phyloP scores from a whole-genome alignment of 2,888 invertebrate genomes.

The Hesperia comma region DNA sequence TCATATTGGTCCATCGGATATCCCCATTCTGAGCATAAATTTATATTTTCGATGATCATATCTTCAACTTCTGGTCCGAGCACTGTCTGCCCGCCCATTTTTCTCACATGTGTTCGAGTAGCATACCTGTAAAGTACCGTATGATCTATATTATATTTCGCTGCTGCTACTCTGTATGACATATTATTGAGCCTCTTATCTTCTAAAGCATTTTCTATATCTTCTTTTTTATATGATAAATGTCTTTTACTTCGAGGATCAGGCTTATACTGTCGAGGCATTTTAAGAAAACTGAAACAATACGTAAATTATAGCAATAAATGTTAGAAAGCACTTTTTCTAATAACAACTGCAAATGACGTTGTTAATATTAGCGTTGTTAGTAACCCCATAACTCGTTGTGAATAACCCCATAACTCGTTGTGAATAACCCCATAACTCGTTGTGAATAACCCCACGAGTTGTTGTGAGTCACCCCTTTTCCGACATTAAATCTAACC shows the following conservation, averaged over 20 bases:
- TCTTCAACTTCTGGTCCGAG: neutral
- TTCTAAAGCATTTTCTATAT: conserved; percentile 4
- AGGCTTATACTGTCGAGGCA: conserved; percentile 4
- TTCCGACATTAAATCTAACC: no score
- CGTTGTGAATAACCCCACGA: no score
- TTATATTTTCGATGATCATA: neutral
- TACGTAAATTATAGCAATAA: no score
- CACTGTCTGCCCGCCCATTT: neutral
- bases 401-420: no score
- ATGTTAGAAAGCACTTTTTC: no score
- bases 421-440: no score
- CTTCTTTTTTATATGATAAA: neutral
- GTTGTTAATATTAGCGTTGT: no score
- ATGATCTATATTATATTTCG: no score
- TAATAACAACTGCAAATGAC: no score
- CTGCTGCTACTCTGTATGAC: no score
- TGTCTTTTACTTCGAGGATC: conserved; percentile 2
- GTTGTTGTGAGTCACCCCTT: no score
- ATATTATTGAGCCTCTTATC: neutral
- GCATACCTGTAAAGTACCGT: neutral
- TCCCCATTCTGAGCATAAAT: neutral
- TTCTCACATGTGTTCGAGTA: neutral
- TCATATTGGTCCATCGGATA: neutral
- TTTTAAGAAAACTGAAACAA: neutral
- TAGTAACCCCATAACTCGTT: no score